These are phyloP conservation scores for Monochamus saltuarius DNA, from an alignment of 1,140 invertebrate genomes.

Conservation along the genomic window DNA sequence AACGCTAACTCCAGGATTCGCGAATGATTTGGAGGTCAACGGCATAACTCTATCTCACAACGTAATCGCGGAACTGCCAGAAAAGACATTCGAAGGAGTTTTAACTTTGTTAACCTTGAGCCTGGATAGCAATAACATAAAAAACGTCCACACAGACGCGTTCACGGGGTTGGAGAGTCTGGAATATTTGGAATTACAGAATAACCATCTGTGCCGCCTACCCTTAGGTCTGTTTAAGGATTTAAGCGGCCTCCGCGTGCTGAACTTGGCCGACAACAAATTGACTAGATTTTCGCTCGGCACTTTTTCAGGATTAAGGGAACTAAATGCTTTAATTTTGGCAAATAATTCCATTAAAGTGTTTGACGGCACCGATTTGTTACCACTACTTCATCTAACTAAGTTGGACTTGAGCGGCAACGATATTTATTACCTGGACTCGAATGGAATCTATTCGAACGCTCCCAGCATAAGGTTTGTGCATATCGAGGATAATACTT, in stretches of 20 bases:
- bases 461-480: slow-evolving; percentile 35
- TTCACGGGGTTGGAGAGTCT: slow-evolving; percentile 36
- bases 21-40: slow-evolving; percentile 36
- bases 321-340: slow-evolving; percentile 38
- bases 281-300: slow-evolving; percentile 37
- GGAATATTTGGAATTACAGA: slow-evolving; percentile 42
- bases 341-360: slow-evolving; percentile 36
- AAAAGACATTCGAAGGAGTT: slow-evolving; percentile 35
- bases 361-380: slow-evolving; percentile 34
- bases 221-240: slow-evolving; percentile 42
- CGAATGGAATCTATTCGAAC: slow-evolving; percentile 28
- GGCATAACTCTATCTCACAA: slow-evolving; percentile 38
- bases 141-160: slow-evolving; percentile 32
- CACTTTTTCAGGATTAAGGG: slow-evolving; percentile 41
- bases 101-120: slow-evolving; percentile 34
- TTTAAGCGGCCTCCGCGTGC: slow-evolving; percentile 27
- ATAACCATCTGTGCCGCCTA: slow-evolving; percentile 41
- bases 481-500: slow-evolving; percentile 41
- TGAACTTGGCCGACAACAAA: slow-evolving; percentile 43
- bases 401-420: slow-evolving; percentile 43
- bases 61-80: slow-evolving; percentile 33
- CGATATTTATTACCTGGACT: slow-evolving; percentile 41
- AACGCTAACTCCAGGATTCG: slow-evolving; percentile 33
- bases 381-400: slow-evolving; percentile 32
- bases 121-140: slow-evolving; percentile 39